phyloP scores from a whole-genome alignment of 2,797 vertebrate species.

The Todus mexicanus region DNA sequence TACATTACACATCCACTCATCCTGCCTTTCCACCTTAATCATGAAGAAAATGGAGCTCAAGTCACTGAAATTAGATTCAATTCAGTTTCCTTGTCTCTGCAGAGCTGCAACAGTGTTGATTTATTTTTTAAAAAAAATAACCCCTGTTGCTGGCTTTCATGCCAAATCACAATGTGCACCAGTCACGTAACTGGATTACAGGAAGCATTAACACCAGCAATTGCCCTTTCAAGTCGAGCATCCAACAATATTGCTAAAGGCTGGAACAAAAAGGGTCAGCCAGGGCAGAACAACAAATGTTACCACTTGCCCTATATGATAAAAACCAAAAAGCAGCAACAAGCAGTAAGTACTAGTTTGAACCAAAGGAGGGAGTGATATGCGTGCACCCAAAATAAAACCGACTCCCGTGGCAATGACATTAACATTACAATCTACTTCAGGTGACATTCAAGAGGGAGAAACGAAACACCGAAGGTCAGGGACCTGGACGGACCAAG shows the following conservation, averaged over 20 bases:
- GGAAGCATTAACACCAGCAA: constrained; percentile 17
- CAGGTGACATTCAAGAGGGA: not conserved
- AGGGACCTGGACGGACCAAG: not conserved
- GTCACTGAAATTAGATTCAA: constrained; percentile 9
- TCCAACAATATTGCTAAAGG: constrained; percentile 8
- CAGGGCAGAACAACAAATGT: constrained; percentile 2
- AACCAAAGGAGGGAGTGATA: not conserved
- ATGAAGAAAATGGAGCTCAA: constrained; percentile 8
- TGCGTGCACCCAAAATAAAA: not conserved
- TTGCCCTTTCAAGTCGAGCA: constrained; percentile 31
- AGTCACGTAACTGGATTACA: constrained; percentile 39
- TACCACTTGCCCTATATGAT: not conserved
- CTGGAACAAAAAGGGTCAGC: constrained; percentile 23
- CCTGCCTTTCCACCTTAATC: not conserved
- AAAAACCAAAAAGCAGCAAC: constrained; percentile 8
- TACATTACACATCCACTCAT: not conserved
- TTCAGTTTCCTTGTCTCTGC: not conserved
- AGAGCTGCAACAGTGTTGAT: not conserved
- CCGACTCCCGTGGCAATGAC: not conserved
- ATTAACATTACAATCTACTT: not conserved
- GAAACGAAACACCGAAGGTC: not conserved
- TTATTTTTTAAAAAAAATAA: constrained; percentile 32
- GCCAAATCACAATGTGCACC: constrained; percentile 18
- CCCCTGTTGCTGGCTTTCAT: not conserved
- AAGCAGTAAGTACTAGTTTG: not conserved